A percentile compares a stretch with the other conserved stretches of the same genome.
These are phyloP conservation scores for Spheniscus humboldti DNA, from an alignment of 2,797 vertebrate genomes.

Conservation along the genomic window DNA sequence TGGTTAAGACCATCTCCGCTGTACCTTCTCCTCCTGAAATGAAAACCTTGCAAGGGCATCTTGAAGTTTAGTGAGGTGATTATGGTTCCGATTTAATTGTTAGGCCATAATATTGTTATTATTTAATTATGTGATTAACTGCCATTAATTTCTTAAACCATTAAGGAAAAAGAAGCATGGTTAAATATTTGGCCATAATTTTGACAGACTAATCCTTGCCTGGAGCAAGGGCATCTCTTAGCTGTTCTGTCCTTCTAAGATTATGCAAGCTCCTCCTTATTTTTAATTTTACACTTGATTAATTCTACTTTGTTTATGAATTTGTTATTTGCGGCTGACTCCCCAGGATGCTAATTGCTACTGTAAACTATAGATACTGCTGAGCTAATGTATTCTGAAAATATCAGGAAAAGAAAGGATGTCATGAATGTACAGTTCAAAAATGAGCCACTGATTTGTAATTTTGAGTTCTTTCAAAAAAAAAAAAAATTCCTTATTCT, in stretches of 20 bases:
- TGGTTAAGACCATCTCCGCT: background rate
- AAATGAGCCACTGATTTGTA: background rate
- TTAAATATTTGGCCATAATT: conserved; percentile 30
- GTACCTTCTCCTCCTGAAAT: background rate
- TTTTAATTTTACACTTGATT: conserved; percentile 67
- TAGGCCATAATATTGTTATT: background rate
- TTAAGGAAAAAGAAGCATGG: background rate
- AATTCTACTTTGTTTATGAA: conserved; percentile 61
- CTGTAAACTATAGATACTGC: conserved; percentile 62
- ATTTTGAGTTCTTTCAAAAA: background rate
- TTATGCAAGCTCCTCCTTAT: conserved; percentile 46
- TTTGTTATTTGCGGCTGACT: conserved; percentile 51
- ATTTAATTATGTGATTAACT: conserved; percentile 21
- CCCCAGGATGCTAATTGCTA: conserved; percentile 69
- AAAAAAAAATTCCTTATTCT: background rate
- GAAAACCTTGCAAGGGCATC: background rate
- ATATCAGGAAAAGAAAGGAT: background rate
- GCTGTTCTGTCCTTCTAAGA: conserved; percentile 1
- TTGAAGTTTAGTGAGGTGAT: conserved; percentile 1
- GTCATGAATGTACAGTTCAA: background rate
- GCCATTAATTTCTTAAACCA: background rate
- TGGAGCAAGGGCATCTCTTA: conserved; percentile 6
- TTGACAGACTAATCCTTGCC: conserved; percentile 12
- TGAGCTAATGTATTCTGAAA: conserved; percentile 58
- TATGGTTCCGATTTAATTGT: background rate